A percentile compares a stretch with the other conserved stretches of the same genome.
Evolutionary conservation across 2,888 invertebrate species (phyloP).

Genomic region (Dysmachus trigonus): DNA sequence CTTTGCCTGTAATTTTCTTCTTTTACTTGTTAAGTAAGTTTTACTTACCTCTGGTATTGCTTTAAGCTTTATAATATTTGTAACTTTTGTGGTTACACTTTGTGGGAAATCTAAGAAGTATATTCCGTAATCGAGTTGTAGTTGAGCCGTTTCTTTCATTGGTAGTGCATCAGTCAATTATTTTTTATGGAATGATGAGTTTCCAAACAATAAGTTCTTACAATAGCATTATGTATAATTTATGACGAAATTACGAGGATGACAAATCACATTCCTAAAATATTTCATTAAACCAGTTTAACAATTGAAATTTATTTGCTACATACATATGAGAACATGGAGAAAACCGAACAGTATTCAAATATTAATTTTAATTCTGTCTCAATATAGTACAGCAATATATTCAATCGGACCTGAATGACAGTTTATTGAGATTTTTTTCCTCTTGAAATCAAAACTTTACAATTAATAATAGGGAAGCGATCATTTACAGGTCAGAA

Average conservation of each 20-base stretch:
- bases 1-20: neutral
- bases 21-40: neutral
- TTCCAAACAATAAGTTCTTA: neutral
- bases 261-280: neutral
- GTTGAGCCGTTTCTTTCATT: neutral
- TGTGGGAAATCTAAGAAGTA: neutral
- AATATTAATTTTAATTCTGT: neutral
- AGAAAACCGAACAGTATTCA: neutral
- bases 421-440: neutral
- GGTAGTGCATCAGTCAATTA: neutral
- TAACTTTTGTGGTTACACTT: neutral
- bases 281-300: neutral
- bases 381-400: neutral
- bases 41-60: neutral
- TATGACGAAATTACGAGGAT: neutral
- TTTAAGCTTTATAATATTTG: neutral
- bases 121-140: neutral
- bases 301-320: neutral
- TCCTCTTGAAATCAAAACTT: neutral
- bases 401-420: neutral
- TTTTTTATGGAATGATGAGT: neutral
- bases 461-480: too few species aligned
- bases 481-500: too few species aligned
- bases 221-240: neutral
- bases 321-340: neutral